Evolutionary conservation across 2,888 invertebrate genomes (phyloP).

Genomic region (Oconnorella tubifera): DNA sequence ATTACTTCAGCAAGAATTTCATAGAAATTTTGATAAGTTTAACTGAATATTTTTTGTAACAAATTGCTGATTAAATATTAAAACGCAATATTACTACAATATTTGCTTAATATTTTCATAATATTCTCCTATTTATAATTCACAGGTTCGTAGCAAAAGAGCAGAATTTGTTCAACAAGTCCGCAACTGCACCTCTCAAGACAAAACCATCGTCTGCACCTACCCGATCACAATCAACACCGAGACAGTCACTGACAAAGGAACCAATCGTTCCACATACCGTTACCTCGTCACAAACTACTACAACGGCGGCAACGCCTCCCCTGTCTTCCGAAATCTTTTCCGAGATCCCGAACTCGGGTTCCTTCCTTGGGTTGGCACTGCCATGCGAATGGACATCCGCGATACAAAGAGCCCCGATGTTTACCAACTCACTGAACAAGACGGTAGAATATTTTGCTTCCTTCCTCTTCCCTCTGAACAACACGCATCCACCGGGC

Average conservation of each 20-base stretch:
- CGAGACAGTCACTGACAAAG: constrained; percentile 9
- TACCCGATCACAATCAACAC: constrained; percentile 7
- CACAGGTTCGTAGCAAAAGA: constrained; percentile 26
- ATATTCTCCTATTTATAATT: too few species aligned
- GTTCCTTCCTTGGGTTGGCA: constrained; percentile 41
- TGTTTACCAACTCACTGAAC: not conserved
- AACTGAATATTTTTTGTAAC: too few species aligned
- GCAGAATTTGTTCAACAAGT: constrained; percentile 25
- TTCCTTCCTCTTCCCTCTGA: constrained; percentile 49
- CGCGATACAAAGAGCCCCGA: not conserved
- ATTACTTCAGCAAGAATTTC: too few species aligned
- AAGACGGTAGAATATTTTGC: constrained; percentile 47
- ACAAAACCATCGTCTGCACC: constrained; percentile 1
- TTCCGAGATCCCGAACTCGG: constrained; percentile 33
- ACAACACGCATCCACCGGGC: constrained; percentile 42
- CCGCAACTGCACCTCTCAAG: not conserved
- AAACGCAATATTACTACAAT: too few species aligned
- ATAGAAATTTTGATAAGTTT: too few species aligned
- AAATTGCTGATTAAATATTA: too few species aligned
- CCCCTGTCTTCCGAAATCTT: constrained; percentile 32
- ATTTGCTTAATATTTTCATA: too few species aligned
- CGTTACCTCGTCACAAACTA: constrained; percentile 34
- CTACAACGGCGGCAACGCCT: constrained; percentile 26
- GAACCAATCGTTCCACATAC: constrained; percentile 10
- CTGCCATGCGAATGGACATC: constrained; percentile 37